Conservation (phyloP, 2,888 invertebrate species). For the Julus scandinavius region DNA sequence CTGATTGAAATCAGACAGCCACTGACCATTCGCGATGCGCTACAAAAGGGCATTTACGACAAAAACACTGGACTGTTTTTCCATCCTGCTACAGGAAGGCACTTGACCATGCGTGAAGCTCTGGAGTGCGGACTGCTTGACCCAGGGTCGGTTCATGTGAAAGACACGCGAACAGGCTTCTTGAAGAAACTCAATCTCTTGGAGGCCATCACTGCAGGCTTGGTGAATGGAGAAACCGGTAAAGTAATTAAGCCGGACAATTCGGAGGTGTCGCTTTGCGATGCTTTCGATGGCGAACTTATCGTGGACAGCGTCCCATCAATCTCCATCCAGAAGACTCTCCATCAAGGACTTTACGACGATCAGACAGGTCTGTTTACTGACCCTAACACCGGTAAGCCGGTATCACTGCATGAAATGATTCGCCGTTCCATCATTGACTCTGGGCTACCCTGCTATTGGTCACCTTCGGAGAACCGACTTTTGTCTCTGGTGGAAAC, state of each 20-base stretch:
- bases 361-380: slow-evolving; percentile 82
- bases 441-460: slow-evolving; percentile 72
- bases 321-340: slow-evolving; percentile 82
- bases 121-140: slow-evolving; percentile 84
- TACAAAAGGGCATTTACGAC: slow-evolving; percentile 83
- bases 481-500: slow-evolving; percentile 70
- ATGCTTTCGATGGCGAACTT: slow-evolving; percentile 72
- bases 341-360: slow-evolving; percentile 87
- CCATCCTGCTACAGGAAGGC: slow-evolving; percentile 82
- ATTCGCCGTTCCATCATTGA: slow-evolving; percentile 83
- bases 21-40: slow-evolving; percentile 81
- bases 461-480: slow-evolving; percentile 58
- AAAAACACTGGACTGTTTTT: slow-evolving; percentile 82
- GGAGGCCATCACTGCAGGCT: slow-evolving; percentile 80
- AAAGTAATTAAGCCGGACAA: slow-evolving; percentile 74
- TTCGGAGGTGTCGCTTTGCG: slow-evolving; percentile 67
- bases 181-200: slow-evolving; percentile 81
- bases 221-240: slow-evolving; percentile 78
- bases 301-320: slow-evolving; percentile 75
- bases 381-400: slow-evolving; percentile 81
- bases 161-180: slow-evolving; percentile 79
- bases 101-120: slow-evolving; percentile 83
- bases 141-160: slow-evolving; percentile 83
- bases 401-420: slow-evolving; percentile 85
- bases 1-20: slow-evolving; percentile 84